Conservation (phyloP, 2,888 invertebrate genomes). For the Halocaridina rubra region DNA sequence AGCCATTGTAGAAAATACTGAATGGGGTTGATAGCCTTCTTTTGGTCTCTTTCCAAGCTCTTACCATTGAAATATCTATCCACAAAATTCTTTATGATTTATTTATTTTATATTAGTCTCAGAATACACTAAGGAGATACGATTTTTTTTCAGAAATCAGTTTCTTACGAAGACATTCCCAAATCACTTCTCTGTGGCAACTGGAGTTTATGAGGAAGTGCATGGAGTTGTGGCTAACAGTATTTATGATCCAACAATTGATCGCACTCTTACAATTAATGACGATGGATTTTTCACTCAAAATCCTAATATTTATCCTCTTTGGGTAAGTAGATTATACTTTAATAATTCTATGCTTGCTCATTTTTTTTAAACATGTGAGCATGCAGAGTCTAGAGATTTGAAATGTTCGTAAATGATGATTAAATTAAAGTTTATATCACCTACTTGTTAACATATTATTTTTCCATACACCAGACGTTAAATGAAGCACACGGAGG, state of each 20-base stretch:
- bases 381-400: no score
- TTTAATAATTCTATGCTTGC: neutral
- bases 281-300: constrained; percentile 43
- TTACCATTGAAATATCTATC: neutral
- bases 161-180: constrained; percentile 54
- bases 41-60: no score
- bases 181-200: constrained; percentile 52
- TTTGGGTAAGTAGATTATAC: constrained; percentile 44
- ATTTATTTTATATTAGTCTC: neutral
- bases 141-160: constrained; percentile 49
- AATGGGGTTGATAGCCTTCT: neutral
- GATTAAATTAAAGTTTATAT: no score
- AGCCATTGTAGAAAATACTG: neutral
- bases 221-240: constrained; percentile 54
- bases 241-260: constrained; percentile 27
- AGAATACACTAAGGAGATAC: neutral
- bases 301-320: constrained; percentile 39
- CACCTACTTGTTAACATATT: no score
- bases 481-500: constrained; percentile 56
- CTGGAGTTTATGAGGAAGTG: constrained; percentile 51
- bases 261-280: neutral
- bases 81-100: neutral
- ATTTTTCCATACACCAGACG: constrained; percentile 35
- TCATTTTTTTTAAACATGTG: no score
- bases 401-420: no score